These are phyloP conservation scores for Phortica variegata DNA, from an alignment of 1,140 invertebrate species.

Conservation along the genomic window DNA sequence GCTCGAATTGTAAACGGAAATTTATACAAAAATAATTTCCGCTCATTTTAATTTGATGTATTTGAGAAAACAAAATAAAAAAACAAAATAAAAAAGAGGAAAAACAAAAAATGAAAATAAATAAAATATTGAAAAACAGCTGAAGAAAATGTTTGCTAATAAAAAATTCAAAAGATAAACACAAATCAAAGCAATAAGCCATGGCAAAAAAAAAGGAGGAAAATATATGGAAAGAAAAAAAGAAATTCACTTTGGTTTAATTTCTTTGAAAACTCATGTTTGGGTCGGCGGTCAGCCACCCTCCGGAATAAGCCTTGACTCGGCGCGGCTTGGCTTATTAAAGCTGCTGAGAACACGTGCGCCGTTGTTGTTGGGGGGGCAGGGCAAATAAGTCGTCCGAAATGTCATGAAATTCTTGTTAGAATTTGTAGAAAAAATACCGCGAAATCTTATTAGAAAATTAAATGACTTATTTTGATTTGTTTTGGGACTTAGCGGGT, in stretches of 20 bases:
- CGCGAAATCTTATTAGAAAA: slow-evolving; percentile 47
- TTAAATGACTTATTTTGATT: slow-evolving; percentile 43
- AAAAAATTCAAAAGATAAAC: slow-evolving; percentile 46
- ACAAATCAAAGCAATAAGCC: slow-evolving; percentile 41
- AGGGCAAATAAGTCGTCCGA: too few relatives aligned
- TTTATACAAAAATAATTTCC: slow-evolving; percentile 36
- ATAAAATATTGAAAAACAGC: slow-evolving; percentile 4
- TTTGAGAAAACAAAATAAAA: background rate
- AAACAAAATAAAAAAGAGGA: too few relatives aligned
- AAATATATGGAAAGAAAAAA: slow-evolving; percentile 20
- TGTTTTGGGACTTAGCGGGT: slow-evolving; percentile 13
- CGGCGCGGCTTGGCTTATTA: slow-evolving; percentile 41
- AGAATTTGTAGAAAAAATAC: slow-evolving; percentile 26
- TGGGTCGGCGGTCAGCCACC: background rate
- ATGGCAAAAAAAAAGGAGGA: slow-evolving; percentile 24
- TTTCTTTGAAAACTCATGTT: slow-evolving; percentile 21
- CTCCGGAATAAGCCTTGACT: background rate
- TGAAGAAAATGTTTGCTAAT: slow-evolving; percentile 18
- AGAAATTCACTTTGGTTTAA: slow-evolving; percentile 23
- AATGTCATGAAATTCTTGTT: too few relatives aligned
- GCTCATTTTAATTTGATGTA: slow-evolving; percentile 34
- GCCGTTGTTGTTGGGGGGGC: slow-evolving; percentile 11
- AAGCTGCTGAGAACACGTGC: slow-evolving; percentile 33
- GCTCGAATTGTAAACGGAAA: slow-evolving; percentile 22
- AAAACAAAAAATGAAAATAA: background rate